phyloP scores from a whole-genome alignment of 2,888 invertebrate genomes.

The Drosophila fulvimacula region DNA sequence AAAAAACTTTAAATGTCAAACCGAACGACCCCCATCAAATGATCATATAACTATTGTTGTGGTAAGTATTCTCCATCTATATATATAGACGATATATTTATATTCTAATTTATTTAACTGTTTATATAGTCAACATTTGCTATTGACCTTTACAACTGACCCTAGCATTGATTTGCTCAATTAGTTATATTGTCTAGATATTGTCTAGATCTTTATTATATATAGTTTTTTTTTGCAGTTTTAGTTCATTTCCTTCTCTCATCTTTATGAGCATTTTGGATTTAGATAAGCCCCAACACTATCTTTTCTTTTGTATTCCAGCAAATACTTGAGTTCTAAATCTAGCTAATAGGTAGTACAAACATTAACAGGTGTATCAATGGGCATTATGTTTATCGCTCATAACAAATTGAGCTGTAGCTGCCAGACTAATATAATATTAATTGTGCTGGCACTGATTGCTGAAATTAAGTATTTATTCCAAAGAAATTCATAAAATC shows the following conservation, averaged over 20 bases:
- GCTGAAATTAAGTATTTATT: not conserved
- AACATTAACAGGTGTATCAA: constrained; percentile 11
- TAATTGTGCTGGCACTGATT: constrained; percentile 5
- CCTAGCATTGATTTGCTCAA: constrained; percentile 50
- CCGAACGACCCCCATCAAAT: constrained; percentile 28
- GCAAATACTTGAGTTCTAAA: constrained; percentile 13
- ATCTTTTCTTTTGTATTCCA: not conserved
- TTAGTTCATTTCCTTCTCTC: constrained; percentile 2
- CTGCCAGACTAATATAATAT: constrained; percentile 3
- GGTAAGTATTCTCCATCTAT: not conserved
- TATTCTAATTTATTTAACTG: constrained; percentile 35
- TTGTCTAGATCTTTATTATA: constrained; percentile 12
- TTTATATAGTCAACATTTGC: constrained; percentile 16
- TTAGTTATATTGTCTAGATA: constrained; percentile 33
- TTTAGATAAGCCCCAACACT: constrained; percentile 30
- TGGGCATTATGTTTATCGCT: constrained; percentile 6
- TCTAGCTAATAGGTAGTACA: constrained; percentile 9
- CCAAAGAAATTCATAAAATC: not conserved
- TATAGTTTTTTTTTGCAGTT: not conserved
- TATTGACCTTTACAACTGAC: constrained; percentile 22
- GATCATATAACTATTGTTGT: constrained; percentile 7
- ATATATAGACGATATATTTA: constrained; percentile 3
- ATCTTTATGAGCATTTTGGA: constrained; percentile 29
- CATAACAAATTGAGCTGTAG: constrained; percentile 28
- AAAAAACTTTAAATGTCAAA: constrained; percentile 6